Conservation (phyloP, 2,888 invertebrate species). For the Helicoverpa assulta region DNA sequence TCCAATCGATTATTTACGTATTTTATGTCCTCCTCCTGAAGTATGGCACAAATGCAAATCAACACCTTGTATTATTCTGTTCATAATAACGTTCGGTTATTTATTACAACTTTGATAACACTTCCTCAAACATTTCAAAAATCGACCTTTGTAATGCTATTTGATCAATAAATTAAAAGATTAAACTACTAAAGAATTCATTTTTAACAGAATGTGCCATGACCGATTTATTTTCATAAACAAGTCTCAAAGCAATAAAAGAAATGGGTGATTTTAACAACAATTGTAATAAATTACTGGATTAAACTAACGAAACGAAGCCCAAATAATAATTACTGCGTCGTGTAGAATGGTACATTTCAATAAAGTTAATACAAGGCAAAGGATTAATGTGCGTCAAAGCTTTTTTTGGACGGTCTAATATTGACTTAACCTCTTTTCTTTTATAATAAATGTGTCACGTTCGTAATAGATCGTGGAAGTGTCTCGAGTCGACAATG, state of each 20-base stretch:
- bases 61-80: constrained; percentile 26
- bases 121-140: constrained; percentile 66
- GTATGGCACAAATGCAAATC: too few relatives aligned
- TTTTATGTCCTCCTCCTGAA: too few relatives aligned
- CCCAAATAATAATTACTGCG: constrained; percentile 62
- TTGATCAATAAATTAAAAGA: constrained; percentile 76
- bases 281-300: constrained; percentile 73
- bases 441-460: constrained; percentile 76
- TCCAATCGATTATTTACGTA: too few relatives aligned
- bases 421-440: constrained; percentile 77
- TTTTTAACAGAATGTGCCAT: constrained; percentile 71
- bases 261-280: constrained; percentile 76
- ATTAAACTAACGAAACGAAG: constrained; percentile 70
- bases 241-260: constrained; percentile 74
- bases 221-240: constrained; percentile 81
- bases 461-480: constrained; percentile 75
- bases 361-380: constrained; percentile 65
- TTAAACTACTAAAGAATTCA: constrained; percentile 79
- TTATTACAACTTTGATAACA: constrained; percentile 40
- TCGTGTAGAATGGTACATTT: constrained; percentile 62
- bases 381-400: constrained; percentile 48
- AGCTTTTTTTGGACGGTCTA: constrained; percentile 64
- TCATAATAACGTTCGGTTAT: constrained; percentile 26
- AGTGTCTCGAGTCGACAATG: constrained; percentile 79
- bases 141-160: constrained; percentile 71